Conservation (phyloP, 2,797 vertebrate species). For the Microctenopoma steveboyesi region DNA sequence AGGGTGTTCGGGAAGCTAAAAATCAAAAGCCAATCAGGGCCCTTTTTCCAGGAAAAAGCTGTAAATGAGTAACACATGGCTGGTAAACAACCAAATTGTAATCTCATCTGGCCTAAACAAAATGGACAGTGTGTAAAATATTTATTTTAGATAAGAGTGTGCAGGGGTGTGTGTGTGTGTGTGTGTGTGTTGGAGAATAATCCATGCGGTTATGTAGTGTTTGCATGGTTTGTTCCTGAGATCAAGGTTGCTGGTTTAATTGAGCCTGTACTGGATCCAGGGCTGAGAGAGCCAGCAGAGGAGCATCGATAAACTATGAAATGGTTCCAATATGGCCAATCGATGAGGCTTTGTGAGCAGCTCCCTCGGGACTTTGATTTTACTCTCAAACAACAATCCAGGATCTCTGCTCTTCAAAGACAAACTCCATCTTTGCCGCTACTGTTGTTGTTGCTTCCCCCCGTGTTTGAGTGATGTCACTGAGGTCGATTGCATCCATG, state of each 20-base stretch:
- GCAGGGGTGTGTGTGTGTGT: slow-evolving; percentile 4
- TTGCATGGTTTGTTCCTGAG: slow-evolving; percentile 68
- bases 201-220: slow-evolving; percentile 52
- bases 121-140: slow-evolving; percentile 33
- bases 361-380: slow-evolving; percentile 79
- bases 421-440: slow-evolving; percentile 77
- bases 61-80: slow-evolving; percentile 27
- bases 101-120: slow-evolving; percentile 44
- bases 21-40: slow-evolving; percentile 21
- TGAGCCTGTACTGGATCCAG: slow-evolving; percentile 72
- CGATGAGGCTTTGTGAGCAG: slow-evolving; percentile 79
- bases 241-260: slow-evolving; percentile 83
- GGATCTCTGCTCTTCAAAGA: slow-evolving; percentile 79
- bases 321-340: slow-evolving; percentile 80
- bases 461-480: slow-evolving; percentile 79
- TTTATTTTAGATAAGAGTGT: slow-evolving; percentile 34
- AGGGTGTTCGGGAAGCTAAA: slow-evolving; percentile 53
- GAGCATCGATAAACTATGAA: slow-evolving; percentile 84
- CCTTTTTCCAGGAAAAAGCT: slow-evolving; percentile 8
- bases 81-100: slow-evolving; percentile 35
- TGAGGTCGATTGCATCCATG: slow-evolving; percentile 75
- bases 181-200: slow-evolving; percentile 57
- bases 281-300: slow-evolving; percentile 73
- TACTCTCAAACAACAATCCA: slow-evolving; percentile 80
- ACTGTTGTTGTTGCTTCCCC: slow-evolving; percentile 67